phyloP scores from a whole-genome alignment of 2,888 invertebrate genomes.

The Atethmia centrago region DNA sequence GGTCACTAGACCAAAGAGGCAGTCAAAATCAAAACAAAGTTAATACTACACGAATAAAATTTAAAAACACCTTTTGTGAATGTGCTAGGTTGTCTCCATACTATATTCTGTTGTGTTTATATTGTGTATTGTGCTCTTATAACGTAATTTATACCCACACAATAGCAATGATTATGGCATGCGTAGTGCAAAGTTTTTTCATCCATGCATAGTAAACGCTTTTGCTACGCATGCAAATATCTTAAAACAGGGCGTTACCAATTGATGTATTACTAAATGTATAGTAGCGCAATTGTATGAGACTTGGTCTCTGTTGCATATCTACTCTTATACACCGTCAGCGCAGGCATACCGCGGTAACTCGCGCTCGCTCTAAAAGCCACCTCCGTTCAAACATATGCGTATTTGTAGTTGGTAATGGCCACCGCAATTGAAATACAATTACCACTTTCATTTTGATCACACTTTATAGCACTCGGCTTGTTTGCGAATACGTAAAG shows the following conservation, averaged over 20 bases:
- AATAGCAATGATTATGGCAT: not conserved
- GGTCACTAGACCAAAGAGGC: no score
- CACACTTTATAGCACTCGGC: constrained; percentile 28
- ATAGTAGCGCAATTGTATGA: not conserved
- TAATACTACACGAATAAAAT: no score
- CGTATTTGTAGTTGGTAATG: constrained; percentile 65
- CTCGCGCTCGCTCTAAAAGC: constrained; percentile 54
- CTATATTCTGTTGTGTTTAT: not conserved
- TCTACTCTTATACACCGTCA: constrained; percentile 19
- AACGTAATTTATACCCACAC: no score
- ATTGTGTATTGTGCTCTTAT: no score
- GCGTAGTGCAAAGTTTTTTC: no score
- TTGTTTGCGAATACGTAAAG: constrained; percentile 21
- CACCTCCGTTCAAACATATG: constrained; percentile 54
- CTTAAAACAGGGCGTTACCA: not conserved
- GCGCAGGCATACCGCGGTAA: constrained; percentile 6
- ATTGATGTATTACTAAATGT: no score
- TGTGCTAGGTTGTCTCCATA: not conserved
- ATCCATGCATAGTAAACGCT: not conserved
- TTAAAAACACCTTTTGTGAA: no score
- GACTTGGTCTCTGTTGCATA: constrained; percentile 2
- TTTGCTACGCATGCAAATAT: not conserved
- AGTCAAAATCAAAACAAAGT: no score
- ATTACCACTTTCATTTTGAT: constrained; percentile 64
- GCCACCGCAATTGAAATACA: constrained; percentile 65